Evolutionary conservation across 2,113 vertebrate species (phyloP), one percentile per base, ranked within the genome.

Genomic region (Nannospalax galili): DNA sequence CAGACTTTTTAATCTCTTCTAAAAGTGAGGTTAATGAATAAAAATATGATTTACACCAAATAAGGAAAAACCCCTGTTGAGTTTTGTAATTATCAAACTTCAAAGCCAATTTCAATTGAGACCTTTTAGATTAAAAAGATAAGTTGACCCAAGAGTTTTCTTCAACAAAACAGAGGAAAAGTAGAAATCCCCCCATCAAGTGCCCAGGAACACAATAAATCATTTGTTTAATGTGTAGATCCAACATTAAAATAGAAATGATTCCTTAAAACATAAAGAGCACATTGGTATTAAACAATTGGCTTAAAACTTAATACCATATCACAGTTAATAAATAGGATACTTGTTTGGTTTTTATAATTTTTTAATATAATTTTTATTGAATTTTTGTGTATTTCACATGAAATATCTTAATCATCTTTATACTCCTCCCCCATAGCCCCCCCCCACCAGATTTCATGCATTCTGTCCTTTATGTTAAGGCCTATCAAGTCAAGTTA

Each of bases 41-140:
- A 96, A 98, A 98, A 98, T 88, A 70, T 75, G 82, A 97, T 56
- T 96, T 98, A 95, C 1, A 28, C 91, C 96, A 97, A 95, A 98
- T 94, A 97, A 97, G 96, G 96, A 86, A 98, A 98, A 93, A 96
- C 97, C 93, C 97, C 97, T 98, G 94, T 97, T 98, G 97, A 35
- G 96, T 98, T 98, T 97, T 6, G 11, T 98, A 98, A 98, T 98
- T 97, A 98, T 95, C 94, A 96, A 97, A 94, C 95, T 97, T 77
- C 92, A 95, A 94, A 97, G 94, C 88, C 95, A 97, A 96, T 96
- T 98, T 98, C 98, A 96, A 95, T 93, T 70, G 96, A 93, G 95
- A 97, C 77, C 86, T 98, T 1, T 0, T 96, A 91, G 84, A 90
- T 96, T 96, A 95, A 65, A 93, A 97, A 94, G 72, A 77, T 81